Evolutionary conservation across 2,797 vertebrate species (phyloP), one percentile per base, ranked within the genome.

Genomic region (Microhierax caerulescens): DNA sequence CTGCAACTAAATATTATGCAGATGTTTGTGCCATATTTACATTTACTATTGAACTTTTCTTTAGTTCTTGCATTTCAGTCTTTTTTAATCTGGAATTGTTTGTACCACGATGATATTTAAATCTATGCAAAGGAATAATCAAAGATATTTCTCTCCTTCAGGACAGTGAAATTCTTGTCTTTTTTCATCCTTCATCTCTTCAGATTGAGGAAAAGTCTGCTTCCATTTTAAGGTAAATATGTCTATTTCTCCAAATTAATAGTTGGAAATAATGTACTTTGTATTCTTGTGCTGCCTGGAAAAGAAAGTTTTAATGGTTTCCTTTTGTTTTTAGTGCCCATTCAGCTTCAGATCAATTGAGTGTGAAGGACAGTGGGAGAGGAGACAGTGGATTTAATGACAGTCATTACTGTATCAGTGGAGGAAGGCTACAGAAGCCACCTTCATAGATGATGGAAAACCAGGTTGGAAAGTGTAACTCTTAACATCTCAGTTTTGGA

Each of bases 301-400:
- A 92, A 94, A 88, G 30, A 70, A 85, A 92, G 39, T 43, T 80
- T 56, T 92, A 80, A 82, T 88, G 59, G 30, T 95, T 94, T 98
- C 87, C 93, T 97, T 97, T 94, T 97, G 79, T 88, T 98, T 97
- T 91, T 98, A 98, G 98, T 85, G 97, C 96, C 94, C 96, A 95
- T 92, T 98, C 95, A 89, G 98, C 96, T 97, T 94, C 97, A 36
- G 98, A 98, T 97, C 98, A 99, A 94, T 95, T 98, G 97, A 98
- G 98, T 86, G 74, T 98, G 97, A 99, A 99, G 98, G 98, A 98
- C 98, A 99, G 98, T 16, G 98, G 98, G 27, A 99, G 98, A 98
- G 97, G 98, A 96, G 98, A 99, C 96, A 98, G 98, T 36, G 98
- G 99, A 97, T 98, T 98, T 96, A 99, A 98, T 57, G 98, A 98